These are phyloP conservation scores for Drosophila cognata DNA, from an alignment of 2,888 invertebrate genomes.

Conservation along the genomic window DNA sequence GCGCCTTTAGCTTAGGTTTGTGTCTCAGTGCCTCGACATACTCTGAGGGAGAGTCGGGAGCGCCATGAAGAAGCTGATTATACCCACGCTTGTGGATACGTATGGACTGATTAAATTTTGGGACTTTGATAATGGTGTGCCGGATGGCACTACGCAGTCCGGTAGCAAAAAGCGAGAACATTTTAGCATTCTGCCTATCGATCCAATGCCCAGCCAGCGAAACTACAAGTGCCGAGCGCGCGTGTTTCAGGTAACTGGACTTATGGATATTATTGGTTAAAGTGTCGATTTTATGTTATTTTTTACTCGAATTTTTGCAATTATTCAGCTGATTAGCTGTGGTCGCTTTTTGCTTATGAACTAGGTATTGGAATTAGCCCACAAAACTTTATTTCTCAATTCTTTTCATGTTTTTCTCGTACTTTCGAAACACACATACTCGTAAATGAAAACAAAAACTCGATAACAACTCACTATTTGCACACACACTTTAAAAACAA, in stretches of 20 bases:
- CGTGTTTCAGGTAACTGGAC: constrained; percentile 55
- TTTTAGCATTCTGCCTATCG: constrained; percentile 17
- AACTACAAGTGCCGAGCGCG: constrained; percentile 51
- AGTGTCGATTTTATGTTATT: constrained; percentile 7
- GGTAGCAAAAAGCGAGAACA: constrained; percentile 4
- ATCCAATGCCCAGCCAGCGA: constrained; percentile 53
- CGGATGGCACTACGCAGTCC: constrained; percentile 32
- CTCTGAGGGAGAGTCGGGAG: background rate
- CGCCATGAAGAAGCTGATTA: constrained; percentile 79
- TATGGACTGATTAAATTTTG: constrained; percentile 81
- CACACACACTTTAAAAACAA: background rate
- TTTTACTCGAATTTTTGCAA: background rate
- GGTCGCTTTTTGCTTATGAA: background rate
- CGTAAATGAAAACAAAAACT: constrained; percentile 8
- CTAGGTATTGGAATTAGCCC: background rate
- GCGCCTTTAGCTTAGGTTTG: constrained; percentile 1
- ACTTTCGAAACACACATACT: background rate
- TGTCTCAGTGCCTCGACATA: constrained; percentile 2
- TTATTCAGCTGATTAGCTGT: constrained; percentile 7
- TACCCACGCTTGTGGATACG: constrained; percentile 80
- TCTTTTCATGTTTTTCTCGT: background rate
- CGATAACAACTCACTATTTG: constrained; percentile 44
- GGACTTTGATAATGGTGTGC: constrained; percentile 78
- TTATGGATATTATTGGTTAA: constrained; percentile 10
- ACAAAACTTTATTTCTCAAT: background rate